phyloP scores from a whole-genome alignment of 2,888 invertebrate species.

The Cryptocephalus primarius region DNA sequence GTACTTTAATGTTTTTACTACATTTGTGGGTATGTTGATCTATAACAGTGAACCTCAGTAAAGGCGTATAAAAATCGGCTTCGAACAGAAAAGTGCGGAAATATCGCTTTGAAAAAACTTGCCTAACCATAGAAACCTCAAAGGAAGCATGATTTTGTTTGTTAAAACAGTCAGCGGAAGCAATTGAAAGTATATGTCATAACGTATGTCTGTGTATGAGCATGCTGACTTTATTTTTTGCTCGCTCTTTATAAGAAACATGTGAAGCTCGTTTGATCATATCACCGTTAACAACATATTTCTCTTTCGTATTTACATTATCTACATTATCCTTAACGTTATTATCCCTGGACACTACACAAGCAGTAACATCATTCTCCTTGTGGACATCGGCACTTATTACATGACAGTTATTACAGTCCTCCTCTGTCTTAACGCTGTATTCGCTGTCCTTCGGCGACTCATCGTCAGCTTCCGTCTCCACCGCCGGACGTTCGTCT shows the following conservation, averaged over 20 bases:
- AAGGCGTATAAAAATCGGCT: no score
- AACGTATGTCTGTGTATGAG: slow-evolving; percentile 37
- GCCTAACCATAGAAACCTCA: no score
- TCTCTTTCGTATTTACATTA: slow-evolving; percentile 17
- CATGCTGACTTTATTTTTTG: slow-evolving; percentile 30
- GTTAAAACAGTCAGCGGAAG: slow-evolving; percentile 9
- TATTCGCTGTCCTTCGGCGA: slow-evolving; percentile 3
- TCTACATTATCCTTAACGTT: slow-evolving; percentile 12
- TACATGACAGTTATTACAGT: slow-evolving; percentile 14
- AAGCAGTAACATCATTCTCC: slow-evolving; percentile 11
- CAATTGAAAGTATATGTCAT: slow-evolving; percentile 27
- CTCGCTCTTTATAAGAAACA: slow-evolving; percentile 26
- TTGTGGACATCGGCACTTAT: slow-evolving; percentile 25
- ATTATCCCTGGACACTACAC: slow-evolving; percentile 13
- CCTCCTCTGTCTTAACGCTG: slow-evolving; percentile 6
- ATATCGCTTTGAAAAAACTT: no score
- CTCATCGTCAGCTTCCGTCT: not conserved
- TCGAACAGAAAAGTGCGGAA: no score
- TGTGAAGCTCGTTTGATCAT: slow-evolving; percentile 19
- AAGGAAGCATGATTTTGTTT: no score
- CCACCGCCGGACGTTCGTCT: slow-evolving; percentile 10
- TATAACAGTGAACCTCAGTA: no score
- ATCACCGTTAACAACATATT: slow-evolving; percentile 16
- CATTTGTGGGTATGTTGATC: no score
- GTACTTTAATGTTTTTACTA: no score